Evolutionary conservation across 2,888 invertebrate genomes (phyloP), one percentile per base, ranked within the genome.

Genomic region (Agrotis exclamationis): DNA sequence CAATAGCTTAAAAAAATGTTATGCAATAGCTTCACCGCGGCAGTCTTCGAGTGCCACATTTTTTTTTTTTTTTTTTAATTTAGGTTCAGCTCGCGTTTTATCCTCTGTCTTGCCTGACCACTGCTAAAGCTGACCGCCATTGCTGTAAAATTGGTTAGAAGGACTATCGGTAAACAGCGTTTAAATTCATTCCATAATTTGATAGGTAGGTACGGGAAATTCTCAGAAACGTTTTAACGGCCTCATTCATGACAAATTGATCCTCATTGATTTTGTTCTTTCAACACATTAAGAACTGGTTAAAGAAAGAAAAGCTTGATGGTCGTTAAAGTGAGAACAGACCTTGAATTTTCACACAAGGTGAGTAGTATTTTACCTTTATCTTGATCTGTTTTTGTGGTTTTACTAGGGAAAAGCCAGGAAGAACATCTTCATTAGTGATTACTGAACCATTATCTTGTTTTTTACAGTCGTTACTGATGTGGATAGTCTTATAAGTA

Each of bases 301-400:
- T 51, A 45, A 7, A 39, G 14, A 13, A 58, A 45, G 11, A 28
- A 70, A 77, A 28, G 22, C 70, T n/a, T 22, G 20, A 56, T 44
- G 22, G 20, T 54, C 58, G 18, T 53, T 68, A 54, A 47, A 20
- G 59, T 51, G 9, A 50, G 16, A 22, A 50, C n/a, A 24, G 39
- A 59, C 54, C 53, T 63, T 80, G 24, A 63, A 13, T 51, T 33
- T 24, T 14, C 48, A 63, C 58, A 59, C 44, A n/a, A 56, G 24
- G 33, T 53, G 14, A 44, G 20, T 16, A 24, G 33, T 13, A 44
- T 50, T 56, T 20, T n/a, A n/a, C 18, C 18, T 71, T 70, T 48
- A 63, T 78, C 47, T 63, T 54, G 45, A 79, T 64, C 45, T 45
- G 71, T 71, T 72, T 75, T 71, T 78, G 63, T 70, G 44, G 45